A percentile compares a stretch with the other conserved stretches of the same genome.
Evolutionary conservation across 2,797 vertebrate genomes (phyloP).

Genomic region (Lates japonicus): DNA sequence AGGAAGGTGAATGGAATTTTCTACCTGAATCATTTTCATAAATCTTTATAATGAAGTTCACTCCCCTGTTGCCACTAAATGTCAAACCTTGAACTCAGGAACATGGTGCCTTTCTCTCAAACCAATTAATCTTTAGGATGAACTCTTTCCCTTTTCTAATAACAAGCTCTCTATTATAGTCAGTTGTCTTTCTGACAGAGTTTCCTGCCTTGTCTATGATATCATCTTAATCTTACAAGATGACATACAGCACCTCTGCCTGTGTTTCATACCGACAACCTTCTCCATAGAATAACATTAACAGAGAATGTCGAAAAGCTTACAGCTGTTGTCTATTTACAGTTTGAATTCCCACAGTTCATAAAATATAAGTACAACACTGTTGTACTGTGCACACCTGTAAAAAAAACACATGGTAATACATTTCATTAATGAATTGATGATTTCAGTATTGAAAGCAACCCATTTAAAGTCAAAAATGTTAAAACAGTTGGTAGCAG

Average conservation of each 20-base stretch:
- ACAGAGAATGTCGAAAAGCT: not conserved
- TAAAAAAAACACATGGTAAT: not conserved
- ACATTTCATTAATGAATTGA: not conserved
- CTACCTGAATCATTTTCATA: constrained; percentile 84
- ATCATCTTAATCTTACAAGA: constrained; percentile 50
- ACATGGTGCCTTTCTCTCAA: constrained; percentile 80
- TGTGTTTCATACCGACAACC: not conserved
- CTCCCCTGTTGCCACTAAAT: constrained; percentile 84
- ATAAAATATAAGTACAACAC: not conserved
- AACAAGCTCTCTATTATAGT: constrained; percentile 72
- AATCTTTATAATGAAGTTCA: constrained; percentile 88
- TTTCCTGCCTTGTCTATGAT: constrained; percentile 61
- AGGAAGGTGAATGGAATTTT: constrained; percentile 75
- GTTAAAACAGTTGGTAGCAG: not conserved
- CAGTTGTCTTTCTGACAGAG: constrained; percentile 50
- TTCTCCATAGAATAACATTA: not conserved
- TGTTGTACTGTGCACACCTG: not conserved
- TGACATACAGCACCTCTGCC: not conserved
- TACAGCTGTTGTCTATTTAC: not conserved
- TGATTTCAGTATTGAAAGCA: not conserved
- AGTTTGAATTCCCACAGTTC: not conserved
- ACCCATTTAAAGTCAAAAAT: too few species aligned
- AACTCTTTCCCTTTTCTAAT: constrained; percentile 75
- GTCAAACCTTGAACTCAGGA: constrained; percentile 83
- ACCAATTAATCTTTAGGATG: constrained; percentile 86